Conservation (phyloP, 2,113 vertebrate species). For the Ascaphus truei region DNA sequence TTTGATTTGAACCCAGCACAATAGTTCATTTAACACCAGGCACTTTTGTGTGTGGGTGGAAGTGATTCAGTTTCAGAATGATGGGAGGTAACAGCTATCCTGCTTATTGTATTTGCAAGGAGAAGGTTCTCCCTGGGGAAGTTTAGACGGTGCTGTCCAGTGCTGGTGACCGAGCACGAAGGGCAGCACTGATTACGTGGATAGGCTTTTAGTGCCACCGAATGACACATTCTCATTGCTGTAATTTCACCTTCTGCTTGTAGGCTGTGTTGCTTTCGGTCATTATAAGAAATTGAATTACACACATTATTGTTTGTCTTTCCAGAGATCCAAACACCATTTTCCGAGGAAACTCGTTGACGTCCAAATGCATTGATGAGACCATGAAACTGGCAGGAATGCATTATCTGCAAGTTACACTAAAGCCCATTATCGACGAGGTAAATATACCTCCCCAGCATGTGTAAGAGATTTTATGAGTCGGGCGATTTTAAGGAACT, state of each 20-base stretch:
- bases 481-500: too few relatives aligned
- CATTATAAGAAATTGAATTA: background rate
- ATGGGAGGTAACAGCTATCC: background rate
- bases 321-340: slow-evolving; percentile 96
- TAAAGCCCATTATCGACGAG: slow-evolving; percentile 93
- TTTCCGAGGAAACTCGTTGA: slow-evolving; percentile 93
- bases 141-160: too few relatives aligned
- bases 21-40: background rate
- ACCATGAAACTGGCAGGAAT: slow-evolving; percentile 97
- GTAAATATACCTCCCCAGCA: slow-evolving; percentile 55
- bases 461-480: too few relatives aligned
- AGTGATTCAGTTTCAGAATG: background rate
- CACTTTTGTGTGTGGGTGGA: background rate
- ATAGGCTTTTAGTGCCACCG: too few relatives aligned
- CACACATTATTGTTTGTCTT: slow-evolving; percentile 17
- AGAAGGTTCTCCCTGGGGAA: too few relatives aligned
- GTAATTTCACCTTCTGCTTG: too few relatives aligned
- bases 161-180: too few relatives aligned
- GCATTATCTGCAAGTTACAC: slow-evolving; percentile 94
- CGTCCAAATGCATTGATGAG: slow-evolving; percentile 97
- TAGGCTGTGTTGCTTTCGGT: too few relatives aligned
- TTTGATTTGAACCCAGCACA: background rate
- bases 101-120: background rate
- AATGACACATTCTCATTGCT: too few relatives aligned
- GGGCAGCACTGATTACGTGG: too few relatives aligned